Percentiles rank a stretch among this genome's conserved stretches.
Evolutionary conservation across 2,113 vertebrate genomes (phyloP).

Genomic region (Calyptomena viridis): DNA sequence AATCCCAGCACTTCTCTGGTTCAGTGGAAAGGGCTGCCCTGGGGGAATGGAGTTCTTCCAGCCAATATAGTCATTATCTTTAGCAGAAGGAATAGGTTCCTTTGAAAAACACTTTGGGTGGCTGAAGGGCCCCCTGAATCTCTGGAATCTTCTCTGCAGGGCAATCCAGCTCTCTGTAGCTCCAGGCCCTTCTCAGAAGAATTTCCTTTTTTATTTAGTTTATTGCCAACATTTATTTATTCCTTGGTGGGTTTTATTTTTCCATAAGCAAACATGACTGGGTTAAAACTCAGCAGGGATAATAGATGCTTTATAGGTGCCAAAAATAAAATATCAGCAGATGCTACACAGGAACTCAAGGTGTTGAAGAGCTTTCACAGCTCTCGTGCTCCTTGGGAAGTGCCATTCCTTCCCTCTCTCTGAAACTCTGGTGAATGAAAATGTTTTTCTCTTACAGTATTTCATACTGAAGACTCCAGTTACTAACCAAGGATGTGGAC

Average conservation of each 20-base stretch:
- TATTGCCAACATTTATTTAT: not conserved
- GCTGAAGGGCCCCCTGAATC: not conserved
- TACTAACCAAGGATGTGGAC: not conserved
- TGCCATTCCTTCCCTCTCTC: not conserved
- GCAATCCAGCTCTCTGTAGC: not conserved
- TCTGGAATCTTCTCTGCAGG: not conserved
- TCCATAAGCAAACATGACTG: not conserved
- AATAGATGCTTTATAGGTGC: not conserved
- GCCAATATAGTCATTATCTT: not conserved
- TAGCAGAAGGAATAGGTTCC: not conserved
- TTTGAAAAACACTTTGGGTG: not conserved
- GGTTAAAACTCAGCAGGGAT: not conserved
- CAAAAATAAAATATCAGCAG: not conserved
- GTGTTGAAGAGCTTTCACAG: not conserved
- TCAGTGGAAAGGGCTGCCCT: not conserved
- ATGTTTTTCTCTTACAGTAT: not conserved
- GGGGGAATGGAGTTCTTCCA: not conserved
- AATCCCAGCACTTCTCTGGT: not conserved
- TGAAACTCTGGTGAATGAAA: not conserved
- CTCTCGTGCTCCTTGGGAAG: not conserved
- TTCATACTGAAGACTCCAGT: not conserved
- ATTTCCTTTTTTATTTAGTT: not conserved
- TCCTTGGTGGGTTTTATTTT: not conserved
- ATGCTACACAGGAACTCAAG: not conserved
- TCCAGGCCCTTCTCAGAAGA: not conserved